These are phyloP conservation scores for Tenodera sinensis DNA, from an alignment of 2,888 invertebrate species.

Conservation along the genomic window DNA sequence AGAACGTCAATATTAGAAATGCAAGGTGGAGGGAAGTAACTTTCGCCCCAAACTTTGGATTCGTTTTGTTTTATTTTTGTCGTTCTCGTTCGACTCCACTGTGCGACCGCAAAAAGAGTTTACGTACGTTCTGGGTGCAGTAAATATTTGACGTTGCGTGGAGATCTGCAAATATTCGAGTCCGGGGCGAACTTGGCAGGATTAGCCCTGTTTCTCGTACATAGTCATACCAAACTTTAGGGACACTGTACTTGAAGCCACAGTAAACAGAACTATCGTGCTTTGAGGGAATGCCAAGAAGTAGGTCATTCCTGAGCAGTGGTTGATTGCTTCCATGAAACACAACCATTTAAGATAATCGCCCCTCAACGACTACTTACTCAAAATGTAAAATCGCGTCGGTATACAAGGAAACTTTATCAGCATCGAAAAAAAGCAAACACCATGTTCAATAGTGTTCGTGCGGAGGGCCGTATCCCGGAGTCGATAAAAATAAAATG, in stretches of 20 bases:
- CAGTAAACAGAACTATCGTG: not conserved
- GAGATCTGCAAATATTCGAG: not conserved
- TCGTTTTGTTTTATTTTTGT: not conserved
- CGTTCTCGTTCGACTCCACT: not conserved
- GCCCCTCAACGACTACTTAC: not conserved
- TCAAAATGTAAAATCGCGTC: not conserved
- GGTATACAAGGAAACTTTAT: too few relatives aligned
- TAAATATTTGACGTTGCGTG: not conserved
- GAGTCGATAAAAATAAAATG: too few relatives aligned
- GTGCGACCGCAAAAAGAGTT: not conserved
- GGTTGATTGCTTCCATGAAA: not conserved
- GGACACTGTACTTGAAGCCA: not conserved
- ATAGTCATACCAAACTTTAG: not conserved
- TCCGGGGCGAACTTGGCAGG: not conserved
- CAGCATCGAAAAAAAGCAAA: too few relatives aligned
- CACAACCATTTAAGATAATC: not conserved
- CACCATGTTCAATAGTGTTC: too few relatives aligned
- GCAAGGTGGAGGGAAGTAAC: not conserved
- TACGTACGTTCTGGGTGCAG: not conserved
- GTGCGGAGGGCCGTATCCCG: too few relatives aligned
- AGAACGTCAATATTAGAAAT: not conserved
- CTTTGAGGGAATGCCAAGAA: not conserved
- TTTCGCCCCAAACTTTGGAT: not conserved
- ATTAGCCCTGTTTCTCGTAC: not conserved
- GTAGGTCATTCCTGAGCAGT: not conserved